Conservation (phyloP, 64 coral and sea anemone genomes). For the Montipora capricornis region DNA sequence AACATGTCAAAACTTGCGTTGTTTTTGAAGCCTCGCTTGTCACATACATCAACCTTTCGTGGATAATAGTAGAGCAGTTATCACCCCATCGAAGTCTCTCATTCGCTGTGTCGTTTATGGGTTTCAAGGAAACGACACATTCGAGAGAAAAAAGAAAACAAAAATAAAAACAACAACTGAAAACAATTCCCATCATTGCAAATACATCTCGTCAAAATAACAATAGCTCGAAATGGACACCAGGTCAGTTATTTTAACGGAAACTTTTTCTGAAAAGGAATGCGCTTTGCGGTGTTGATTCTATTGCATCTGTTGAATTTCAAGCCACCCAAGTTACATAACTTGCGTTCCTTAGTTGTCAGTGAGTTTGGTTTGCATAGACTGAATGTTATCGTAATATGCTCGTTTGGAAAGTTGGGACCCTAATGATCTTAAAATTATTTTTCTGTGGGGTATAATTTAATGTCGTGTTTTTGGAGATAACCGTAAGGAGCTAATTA, state of each 20-base stretch:
- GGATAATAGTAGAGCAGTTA: slow-evolving; percentile 50
- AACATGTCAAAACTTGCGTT: slow-evolving; percentile 44
- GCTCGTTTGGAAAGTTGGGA: slow-evolving; percentile 13
- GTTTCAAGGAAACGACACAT: slow-evolving; percentile 21
- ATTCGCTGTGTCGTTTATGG: slow-evolving; percentile 16
- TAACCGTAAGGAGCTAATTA: slow-evolving; percentile 95
- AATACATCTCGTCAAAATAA: background rate
- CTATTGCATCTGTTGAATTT: slow-evolving; percentile 22
- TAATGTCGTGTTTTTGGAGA: slow-evolving; percentile 46
- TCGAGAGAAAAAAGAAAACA: background rate
- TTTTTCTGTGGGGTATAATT: slow-evolving; percentile 67
- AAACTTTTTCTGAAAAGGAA: slow-evolving; percentile 28
- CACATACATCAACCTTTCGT: slow-evolving; percentile 50
- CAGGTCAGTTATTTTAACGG: slow-evolving; percentile 30
- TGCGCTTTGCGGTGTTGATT: slow-evolving; percentile 46
- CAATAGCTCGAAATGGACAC: background rate
- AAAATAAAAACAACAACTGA: slow-evolving; percentile 13
- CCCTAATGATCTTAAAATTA: slow-evolving; percentile 75
- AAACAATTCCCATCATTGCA: slow-evolving; percentile 25
- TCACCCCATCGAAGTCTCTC: slow-evolving; percentile 43
- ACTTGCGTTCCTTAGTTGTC: slow-evolving; percentile 30
- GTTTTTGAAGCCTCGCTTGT: slow-evolving; percentile 52
- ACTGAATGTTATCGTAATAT: slow-evolving; percentile 28
- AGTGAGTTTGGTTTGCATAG: background rate
- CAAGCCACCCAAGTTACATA: slow-evolving; percentile 40